Conservation (phyloP, 2,113 vertebrate genomes). For the Daboia siamensis region DNA sequence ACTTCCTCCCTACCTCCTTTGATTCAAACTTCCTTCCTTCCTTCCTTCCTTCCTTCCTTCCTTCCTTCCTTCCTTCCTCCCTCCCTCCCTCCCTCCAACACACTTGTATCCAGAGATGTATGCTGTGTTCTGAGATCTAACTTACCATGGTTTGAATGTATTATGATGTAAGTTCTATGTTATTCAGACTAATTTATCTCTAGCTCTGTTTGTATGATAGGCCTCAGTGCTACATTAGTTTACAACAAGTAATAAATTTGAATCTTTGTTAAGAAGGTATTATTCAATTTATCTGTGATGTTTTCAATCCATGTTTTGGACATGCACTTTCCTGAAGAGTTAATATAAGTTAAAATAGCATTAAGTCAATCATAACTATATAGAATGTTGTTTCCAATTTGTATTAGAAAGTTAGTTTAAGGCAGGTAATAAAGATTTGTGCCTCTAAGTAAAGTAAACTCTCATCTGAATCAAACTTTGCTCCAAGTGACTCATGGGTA, state of each 20-base stretch:
- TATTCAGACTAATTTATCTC: neutral
- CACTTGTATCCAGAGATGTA: neutral
- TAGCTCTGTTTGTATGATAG: neutral
- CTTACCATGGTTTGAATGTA: neutral
- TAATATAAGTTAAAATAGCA: neutral
- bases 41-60: neutral
- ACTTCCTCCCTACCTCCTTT: neutral
- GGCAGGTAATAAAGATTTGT: neutral
- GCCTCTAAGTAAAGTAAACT: neutral
- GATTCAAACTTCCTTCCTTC: neutral
- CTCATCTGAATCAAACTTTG: neutral
- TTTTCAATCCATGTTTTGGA: neutral
- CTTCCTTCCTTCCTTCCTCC: neutral
- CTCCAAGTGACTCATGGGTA: neutral
- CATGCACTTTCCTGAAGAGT: neutral
- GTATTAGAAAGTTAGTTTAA: neutral
- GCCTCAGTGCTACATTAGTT: neutral
- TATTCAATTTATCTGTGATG: neutral
- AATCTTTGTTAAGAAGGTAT: neutral
- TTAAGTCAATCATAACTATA: neutral
- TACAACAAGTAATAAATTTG: neutral
- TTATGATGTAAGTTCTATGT: neutral
- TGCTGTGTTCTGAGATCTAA: neutral
- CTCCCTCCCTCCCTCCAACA: neutral
- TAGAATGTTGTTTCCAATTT: neutral